A percentile compares a stretch with the other conserved stretches of the same genome.
Conservation (phyloP, 2,888 invertebrate species). For the Endomychus coccineus region DNA sequence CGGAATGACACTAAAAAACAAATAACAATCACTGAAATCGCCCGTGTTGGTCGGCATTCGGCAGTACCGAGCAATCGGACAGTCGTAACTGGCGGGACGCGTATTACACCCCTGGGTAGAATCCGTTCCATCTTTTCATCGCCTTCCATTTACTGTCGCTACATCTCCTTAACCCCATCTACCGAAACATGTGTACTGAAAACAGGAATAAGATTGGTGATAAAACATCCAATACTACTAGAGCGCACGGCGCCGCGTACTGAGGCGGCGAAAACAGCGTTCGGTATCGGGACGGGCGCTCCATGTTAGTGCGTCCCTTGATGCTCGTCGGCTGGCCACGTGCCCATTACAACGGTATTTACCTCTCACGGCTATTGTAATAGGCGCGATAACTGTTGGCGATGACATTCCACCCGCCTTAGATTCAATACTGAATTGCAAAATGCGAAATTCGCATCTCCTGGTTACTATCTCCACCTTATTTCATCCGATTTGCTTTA, state of each 20-base stretch:
- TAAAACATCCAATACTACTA: constrained; percentile 33
- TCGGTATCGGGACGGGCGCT: too few species aligned
- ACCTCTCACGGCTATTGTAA: constrained; percentile 35
- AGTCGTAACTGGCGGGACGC: constrained; percentile 56
- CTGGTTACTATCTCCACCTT: too few species aligned
- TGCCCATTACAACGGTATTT: constrained; percentile 39
- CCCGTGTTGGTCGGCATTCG: constrained; percentile 17
- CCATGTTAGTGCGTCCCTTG: constrained; percentile 35
- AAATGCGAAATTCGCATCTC: too few species aligned
- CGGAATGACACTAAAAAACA: constrained; percentile 38
- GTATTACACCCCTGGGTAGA: constrained; percentile 53
- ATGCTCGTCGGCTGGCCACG: constrained; percentile 37
- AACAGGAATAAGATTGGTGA: constrained; percentile 34
- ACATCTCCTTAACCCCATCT: constrained; percentile 34
- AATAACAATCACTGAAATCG: constrained; percentile 39
- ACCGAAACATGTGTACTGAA: constrained; percentile 28
- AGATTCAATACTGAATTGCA: constrained; percentile 1
- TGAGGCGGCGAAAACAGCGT: too few species aligned
- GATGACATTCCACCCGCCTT: too few species aligned
- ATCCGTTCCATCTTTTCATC: constrained; percentile 34
- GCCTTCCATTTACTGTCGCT: constrained; percentile 36
- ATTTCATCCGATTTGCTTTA: too few species aligned
- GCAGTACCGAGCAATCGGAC: constrained; percentile 50
- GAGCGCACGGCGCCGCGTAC: constrained; percentile 19
- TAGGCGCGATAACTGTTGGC: constrained; percentile 34